A percentile compares a stretch with the other conserved stretches of the same genome.
Conservation (phyloP, 2,113 vertebrate genomes). For the Trematomus loennbergii region DNA sequence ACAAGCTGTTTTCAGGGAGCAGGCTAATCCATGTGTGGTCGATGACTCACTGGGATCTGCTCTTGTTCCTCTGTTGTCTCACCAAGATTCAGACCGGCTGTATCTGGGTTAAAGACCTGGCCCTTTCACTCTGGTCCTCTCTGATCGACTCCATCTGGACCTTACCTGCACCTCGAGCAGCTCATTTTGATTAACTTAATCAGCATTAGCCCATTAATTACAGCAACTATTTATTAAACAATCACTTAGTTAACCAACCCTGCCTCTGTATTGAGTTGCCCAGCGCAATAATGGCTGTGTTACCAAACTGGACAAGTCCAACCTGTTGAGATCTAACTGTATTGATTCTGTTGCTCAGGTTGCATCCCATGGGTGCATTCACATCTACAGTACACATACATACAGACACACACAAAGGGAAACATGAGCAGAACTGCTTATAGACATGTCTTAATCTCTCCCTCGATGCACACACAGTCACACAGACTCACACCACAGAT, state of each 20-base stretch:
- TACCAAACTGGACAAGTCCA: constrained; percentile 52
- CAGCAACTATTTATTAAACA: constrained; percentile 34
- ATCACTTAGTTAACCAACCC: constrained; percentile 60
- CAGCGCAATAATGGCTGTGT: constrained; percentile 24
- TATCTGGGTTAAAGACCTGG: constrained; percentile 51
- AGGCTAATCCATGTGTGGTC: constrained; percentile 61
- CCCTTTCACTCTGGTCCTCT: constrained; percentile 27
- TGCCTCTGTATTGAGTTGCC: constrained; percentile 34
- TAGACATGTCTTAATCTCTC: constrained; percentile 47
- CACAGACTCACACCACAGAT: constrained; percentile 38
- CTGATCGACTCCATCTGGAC: constrained; percentile 23
- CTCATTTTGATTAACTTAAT: constrained; percentile 62
- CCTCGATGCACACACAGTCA: constrained; percentile 16
- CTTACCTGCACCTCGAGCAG: constrained; percentile 2
- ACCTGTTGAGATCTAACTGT: constrained; percentile 62
- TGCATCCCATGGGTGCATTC: constrained; percentile 66
- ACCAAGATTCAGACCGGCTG: constrained; percentile 70
- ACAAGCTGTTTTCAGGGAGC: constrained; percentile 68
- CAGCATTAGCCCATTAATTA: constrained; percentile 61
- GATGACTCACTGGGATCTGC: constrained; percentile 74
- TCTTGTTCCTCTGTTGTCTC: constrained; percentile 55
- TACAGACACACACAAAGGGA: constrained; percentile 31
- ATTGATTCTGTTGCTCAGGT: constrained; percentile 72
- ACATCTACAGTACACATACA: constrained; percentile 26
- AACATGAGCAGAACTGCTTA: constrained; percentile 57